Conservation (phyloP, 2,797 vertebrate genomes). For the Vespertilio murinus region DNA sequence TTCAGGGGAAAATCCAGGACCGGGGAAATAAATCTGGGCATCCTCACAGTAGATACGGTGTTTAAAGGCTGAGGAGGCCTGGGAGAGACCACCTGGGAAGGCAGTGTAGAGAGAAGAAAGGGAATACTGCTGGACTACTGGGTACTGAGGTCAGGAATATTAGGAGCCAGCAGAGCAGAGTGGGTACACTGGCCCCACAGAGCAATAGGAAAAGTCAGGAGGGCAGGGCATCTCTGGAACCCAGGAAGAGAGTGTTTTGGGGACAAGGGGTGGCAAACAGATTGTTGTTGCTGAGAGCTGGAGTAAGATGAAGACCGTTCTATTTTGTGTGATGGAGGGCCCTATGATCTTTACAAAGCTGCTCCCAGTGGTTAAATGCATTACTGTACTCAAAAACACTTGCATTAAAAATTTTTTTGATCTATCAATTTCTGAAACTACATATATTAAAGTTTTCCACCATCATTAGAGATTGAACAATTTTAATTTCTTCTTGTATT, state of each 20-base stretch:
- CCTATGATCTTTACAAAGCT: background rate
- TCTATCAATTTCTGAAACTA: background rate
- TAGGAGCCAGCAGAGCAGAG: background rate
- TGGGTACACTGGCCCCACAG: background rate
- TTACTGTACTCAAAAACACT: background rate
- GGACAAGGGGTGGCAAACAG: background rate
- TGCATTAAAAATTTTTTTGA: background rate
- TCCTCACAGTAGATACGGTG: background rate
- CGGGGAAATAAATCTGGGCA: background rate
- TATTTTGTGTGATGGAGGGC: background rate
- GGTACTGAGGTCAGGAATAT: background rate
- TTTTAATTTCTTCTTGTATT: constrained; percentile 23
- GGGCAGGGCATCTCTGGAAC: background rate
- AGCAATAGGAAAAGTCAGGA: background rate
- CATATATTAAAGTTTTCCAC: background rate
- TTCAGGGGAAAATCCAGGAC: background rate
- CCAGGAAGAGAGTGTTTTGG: background rate
- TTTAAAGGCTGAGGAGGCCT: background rate
- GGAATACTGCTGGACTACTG: background rate
- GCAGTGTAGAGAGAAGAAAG: background rate
- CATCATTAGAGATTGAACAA: background rate
- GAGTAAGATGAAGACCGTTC: background rate
- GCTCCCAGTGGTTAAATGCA: background rate
- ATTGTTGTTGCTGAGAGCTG: background rate
- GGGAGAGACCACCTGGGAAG: background rate